These are phyloP conservation scores for Scomber colias DNA, from an alignment of 2,113 vertebrate genomes.

Conservation along the genomic window DNA sequence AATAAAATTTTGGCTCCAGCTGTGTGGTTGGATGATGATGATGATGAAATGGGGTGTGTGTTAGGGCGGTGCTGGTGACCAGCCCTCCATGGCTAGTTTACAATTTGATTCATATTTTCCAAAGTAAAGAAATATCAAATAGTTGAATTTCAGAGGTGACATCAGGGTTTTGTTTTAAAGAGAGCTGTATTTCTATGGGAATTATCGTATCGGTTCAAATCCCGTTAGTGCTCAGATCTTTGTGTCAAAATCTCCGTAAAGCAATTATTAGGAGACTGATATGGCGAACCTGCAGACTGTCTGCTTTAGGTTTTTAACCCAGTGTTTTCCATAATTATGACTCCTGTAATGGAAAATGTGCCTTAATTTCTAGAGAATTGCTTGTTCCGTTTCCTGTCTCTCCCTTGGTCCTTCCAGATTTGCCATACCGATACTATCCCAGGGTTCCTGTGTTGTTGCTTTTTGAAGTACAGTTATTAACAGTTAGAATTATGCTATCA, in stretches of 20 bases:
- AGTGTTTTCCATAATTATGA: slow-evolving; percentile 31
- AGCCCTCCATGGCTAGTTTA: slow-evolving; percentile 18
- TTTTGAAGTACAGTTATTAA: not conserved
- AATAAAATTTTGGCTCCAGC: slow-evolving; percentile 26
- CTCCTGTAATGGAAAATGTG: slow-evolving; percentile 19
- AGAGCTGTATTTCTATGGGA: slow-evolving; percentile 7
- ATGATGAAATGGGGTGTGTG: slow-evolving; percentile 23
- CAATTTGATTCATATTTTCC: slow-evolving; percentile 50
- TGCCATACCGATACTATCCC: slow-evolving; percentile 16
- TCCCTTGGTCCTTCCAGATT: slow-evolving; percentile 20
- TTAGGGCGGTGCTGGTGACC: slow-evolving; percentile 18
- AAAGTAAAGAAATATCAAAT: slow-evolving; percentile 31
- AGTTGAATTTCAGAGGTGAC: slow-evolving; percentile 14
- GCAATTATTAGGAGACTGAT: not conserved
- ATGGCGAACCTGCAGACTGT: slow-evolving; percentile 9
- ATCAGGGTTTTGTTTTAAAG: slow-evolving; percentile 37
- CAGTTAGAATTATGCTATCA: not conserved
- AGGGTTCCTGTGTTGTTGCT: not conserved
- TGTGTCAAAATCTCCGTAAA: not conserved
- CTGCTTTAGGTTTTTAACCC: not conserved
- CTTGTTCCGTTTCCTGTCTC: slow-evolving; percentile 36
- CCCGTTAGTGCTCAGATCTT: not conserved
- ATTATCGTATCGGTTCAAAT: not conserved
- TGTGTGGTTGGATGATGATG: slow-evolving; percentile 23
- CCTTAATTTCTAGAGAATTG: slow-evolving; percentile 33